Base-by-base conservation (phyloP, 30 jellyfish, hydroid and myxozoan species). In the Sanderia malayensis region DNA sequence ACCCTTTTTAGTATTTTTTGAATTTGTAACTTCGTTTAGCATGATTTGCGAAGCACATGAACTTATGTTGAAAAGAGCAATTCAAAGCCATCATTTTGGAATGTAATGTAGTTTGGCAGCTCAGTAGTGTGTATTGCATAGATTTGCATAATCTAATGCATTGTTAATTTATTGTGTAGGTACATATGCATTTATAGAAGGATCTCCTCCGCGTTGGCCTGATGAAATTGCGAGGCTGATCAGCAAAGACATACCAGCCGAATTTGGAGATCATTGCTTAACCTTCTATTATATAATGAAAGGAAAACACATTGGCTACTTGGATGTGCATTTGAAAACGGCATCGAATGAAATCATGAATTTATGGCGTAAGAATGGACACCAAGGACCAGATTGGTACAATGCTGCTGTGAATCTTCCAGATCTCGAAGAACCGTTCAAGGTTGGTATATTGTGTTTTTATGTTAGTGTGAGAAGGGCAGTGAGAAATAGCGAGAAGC, bases 371-470 rank as follows among this genome's bases (percentile, higher is more conserved):
- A 75, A 72, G 47, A 76, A 73, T 49, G 87, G 86, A 15, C 95
- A 85, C 69, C 95, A 85, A 76, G 95, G 95, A 55, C 72, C 80
- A 27, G 82, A 76, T 26, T 85, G 95, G 95, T 32, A 34, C 18
- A 73, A 60, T 55, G 95, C 91, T 10, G 95, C 86, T 44, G 86
- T 76, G 21, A 46, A 67, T 55, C 21, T 85, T n/a, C 95, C 95
- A 9, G 81, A 75, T 4, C 28, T 68, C 11, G 67, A 29, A 6
- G 90, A 85, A 31, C 81, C 90, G 17, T 85, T 44, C 66, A 74
- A 58, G 74, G 95, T 85, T 46, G 46, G 60, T 23, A 7, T 60
- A 13, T 37, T 37, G 52, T 37, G 6, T 37, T 37, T 6, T 37
- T 37, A 13, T 37, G n/a, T n/a, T n/a, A n/a, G n/a, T n/a, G n/a